These are phyloP conservation scores for Cryptocephalus primarius DNA, from an alignment of 2,888 invertebrate genomes.

Conservation along the genomic window DNA sequence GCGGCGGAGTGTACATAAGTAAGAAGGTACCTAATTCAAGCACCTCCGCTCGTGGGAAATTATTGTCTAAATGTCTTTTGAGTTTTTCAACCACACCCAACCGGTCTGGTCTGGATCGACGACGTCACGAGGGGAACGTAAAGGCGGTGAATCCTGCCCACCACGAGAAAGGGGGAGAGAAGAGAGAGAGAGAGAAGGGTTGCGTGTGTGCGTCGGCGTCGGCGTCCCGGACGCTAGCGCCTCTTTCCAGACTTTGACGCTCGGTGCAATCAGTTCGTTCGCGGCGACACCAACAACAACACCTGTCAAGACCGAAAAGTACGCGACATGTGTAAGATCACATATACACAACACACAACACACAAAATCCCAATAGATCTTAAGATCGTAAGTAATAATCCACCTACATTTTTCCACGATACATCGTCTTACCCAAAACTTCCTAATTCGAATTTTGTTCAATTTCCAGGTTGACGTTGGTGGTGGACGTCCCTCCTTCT, in stretches of 20 bases:
- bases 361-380: not conserved
- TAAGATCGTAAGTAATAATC: too few species aligned
- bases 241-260: constrained; percentile 20
- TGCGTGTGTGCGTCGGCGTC: constrained; percentile 38
- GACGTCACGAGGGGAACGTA: constrained; percentile 39
- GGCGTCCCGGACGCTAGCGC: constrained; percentile 26
- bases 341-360: not conserved
- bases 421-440: not conserved
- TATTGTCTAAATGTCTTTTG: too few species aligned
- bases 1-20: too few species aligned
- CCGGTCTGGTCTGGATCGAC: constrained; percentile 40
- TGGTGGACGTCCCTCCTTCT: not conserved
- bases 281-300: constrained; percentile 10
- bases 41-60: too few species aligned
- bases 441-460: too few species aligned
- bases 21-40: too few species aligned
- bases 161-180: constrained; percentile 6
- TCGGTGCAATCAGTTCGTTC: constrained; percentile 24
- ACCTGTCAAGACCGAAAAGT: constrained; percentile 8
- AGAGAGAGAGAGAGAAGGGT: constrained; percentile 25
- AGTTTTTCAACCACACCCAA: constrained; percentile 45
- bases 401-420: too few species aligned
- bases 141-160: constrained; percentile 38
- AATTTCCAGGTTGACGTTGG: not conserved
- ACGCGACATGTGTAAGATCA: constrained; percentile 5